Evolutionary conservation across 2,888 invertebrate genomes (phyloP).

Genomic region (Drosophila acutilabella): DNA sequence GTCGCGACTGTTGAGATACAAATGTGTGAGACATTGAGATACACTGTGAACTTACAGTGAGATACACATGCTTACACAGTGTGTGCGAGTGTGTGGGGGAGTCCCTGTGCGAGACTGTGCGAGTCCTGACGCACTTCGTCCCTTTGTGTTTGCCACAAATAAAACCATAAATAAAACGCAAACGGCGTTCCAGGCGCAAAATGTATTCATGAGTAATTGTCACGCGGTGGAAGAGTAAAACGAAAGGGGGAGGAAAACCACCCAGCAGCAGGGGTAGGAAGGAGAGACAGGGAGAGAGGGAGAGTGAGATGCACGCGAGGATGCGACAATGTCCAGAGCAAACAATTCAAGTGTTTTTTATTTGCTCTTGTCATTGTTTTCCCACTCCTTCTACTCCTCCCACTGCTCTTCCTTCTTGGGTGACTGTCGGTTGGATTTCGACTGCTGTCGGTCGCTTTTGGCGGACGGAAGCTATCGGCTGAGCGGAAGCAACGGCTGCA

Average conservation of each 20-base stretch:
- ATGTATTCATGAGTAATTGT: slow-evolving; percentile 81
- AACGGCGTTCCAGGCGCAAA: slow-evolving; percentile 77
- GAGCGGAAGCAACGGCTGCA: slow-evolving; percentile 76
- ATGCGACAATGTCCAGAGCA: slow-evolving; percentile 27
- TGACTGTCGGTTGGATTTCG: slow-evolving; percentile 21
- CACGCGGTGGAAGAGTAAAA: slow-evolving; percentile 59
- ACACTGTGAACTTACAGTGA: slow-evolving; percentile 45
- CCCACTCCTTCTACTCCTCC: not conserved
- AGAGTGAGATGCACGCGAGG: slow-evolving; percentile 3
- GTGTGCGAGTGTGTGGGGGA: not conserved
- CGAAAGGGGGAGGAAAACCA: not conserved
- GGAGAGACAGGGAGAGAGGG: not conserved
- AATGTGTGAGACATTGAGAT: slow-evolving; percentile 34
- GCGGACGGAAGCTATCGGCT: slow-evolving; percentile 79
- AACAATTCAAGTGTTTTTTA: slow-evolving; percentile 51
- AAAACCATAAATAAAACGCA: slow-evolving; percentile 81
- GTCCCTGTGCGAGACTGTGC: slow-evolving; percentile 22
- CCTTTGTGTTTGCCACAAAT: slow-evolving; percentile 79
- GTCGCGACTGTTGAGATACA: slow-evolving; percentile 57
- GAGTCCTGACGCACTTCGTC: slow-evolving; percentile 31
- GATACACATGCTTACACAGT: slow-evolving; percentile 47
- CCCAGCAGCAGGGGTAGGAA: not conserved
- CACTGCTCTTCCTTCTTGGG: not conserved
- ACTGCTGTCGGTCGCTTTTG: not conserved
- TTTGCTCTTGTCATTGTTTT: slow-evolving; percentile 23